Base-by-base conservation (phyloP, 1,140 invertebrate species). In the Drosophila lacertosa region DNA sequence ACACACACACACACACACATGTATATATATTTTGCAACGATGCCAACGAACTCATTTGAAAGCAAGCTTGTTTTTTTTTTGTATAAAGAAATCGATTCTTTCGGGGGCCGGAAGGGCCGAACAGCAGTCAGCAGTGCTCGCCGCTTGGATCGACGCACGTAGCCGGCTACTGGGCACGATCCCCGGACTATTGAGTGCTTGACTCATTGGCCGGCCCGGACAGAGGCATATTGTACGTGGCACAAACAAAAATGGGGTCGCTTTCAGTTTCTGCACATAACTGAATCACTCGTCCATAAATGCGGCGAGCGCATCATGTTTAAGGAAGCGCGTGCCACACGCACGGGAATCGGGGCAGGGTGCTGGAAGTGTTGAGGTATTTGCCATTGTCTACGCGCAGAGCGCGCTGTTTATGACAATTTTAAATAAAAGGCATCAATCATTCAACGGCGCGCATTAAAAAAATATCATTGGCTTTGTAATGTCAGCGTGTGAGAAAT, bases 1-100 rank as follows among this genome's bases (percentile, higher is more conserved):
- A 51, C 24, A 40, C 4, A 26, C 5, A 54, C 33, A 35, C 11
- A 9, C 29, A 32, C 6, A 9, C 10, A 40, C n/a, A n/a, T n/a
- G n/a, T 13, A 33, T 13, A 35, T 35, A n/a, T 10, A 57, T 59
- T 66, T 58, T 66, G 68, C 63, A 71, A 66, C 42, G 32, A 68
- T 42, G 79, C 64, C 82, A 81, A 67, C 75, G 81, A 86, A 81
- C 82, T 48, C 66, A 67, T 72, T 65, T 40, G 24, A 29, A 37
- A 37, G 50, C 15, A 39, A 47, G 45, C 33, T 33, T 58, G 54
- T 26, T 45, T 3, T 40, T 40, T 26, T 11, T 59, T 22, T 42
- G 13, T 22, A 72, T 72, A 72, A 59, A 76, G 58, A 63, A 84
- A 83, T 84, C 81, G 80, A 84, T 86, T 84, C 76, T 73, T 68